Evolutionary conservation across 2,888 invertebrate genomes (phyloP), one percentile per base, ranked within the genome.

Genomic region (Pseudeuparius sepicola): DNA sequence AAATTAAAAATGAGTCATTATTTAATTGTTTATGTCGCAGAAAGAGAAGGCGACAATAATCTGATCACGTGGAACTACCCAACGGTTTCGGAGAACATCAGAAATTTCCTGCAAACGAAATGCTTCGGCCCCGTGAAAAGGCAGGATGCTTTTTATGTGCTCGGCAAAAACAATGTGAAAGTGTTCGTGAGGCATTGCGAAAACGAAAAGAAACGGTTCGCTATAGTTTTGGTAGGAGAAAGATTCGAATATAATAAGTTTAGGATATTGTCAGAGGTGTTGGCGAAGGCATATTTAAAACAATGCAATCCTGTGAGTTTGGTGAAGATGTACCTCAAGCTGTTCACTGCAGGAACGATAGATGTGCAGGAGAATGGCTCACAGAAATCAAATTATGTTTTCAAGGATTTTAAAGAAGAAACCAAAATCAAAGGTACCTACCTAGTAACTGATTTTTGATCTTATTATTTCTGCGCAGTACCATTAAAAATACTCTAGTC

Each of bases 11-110:
- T 31, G 24, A 20, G 7, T 6, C 10, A 30, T 16, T 14, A 37
- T 25, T 32, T 14, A 26, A 20, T 35, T 35, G 23, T 7, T 24
- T 14, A 11, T 13, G 25, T 29, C 41, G 9, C 26, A 49, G 48
- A 49, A 44, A 47, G 42, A 32, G 42, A 47, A 41, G 44, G 41
- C 29, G 36, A 36, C 15, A 40, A 29, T n/a, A 45, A 42, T 37
- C 38, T 46, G 10, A 36, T 49, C 16, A 47, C 42, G 16, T 51
- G 51, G 51, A 44, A 45, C 7, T 51, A 47, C 41, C 51, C 51
- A 9, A 44, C 41, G 12, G 40, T 50, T 23, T 31, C 41, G 7
- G 41, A 42, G 3, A 36, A 40, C 5, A 7, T 40, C 4, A 41
- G 42, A 34, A 31, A 33, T 9, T 30, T 40, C 16, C 14, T 49